Base-by-base conservation (phyloP, 2,888 invertebrate species). In the Lacanobia oleracea region DNA sequence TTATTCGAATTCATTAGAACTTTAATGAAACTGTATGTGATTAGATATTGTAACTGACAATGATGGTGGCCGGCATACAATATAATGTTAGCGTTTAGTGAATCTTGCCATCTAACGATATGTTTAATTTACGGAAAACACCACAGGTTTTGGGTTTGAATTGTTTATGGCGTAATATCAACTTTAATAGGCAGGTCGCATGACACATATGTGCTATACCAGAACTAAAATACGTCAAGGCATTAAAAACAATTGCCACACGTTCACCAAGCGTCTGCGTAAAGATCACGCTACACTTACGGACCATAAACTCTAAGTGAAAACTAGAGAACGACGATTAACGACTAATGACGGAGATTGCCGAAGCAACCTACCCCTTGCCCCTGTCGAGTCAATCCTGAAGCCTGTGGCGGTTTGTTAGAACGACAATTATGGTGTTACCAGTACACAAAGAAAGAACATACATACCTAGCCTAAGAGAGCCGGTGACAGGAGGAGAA, bases 41-140 rank as follows among this genome's bases (percentile, higher is more conserved):
- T 79, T 83, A 83, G 79, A 82, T 82, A 79, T 77, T 79, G 65
- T 85, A 78, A 82, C 75, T 68, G 73, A 79, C 75, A 73, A 54
- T 62, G 63, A 67, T 67, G 67, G 75, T 59, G 69, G 61, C 78
- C 87, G 88, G 76, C 88, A 88, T 89, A 89, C 86, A 85, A 85
- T 85, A 88, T 86, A 93, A 94, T 95, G 95, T 96, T 96, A 96
- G 95, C 95, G 95, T 96, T 95, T 95, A 94, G 91, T 92, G 91
- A 93, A 89, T 94, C 94, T 95, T 95, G 95, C 95, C 95, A 95
- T 94, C 91, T 93, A 89, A 89, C 86, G 77, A 90, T 83, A 91
- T 91, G 87, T 92, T 92, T 92, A 90, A 89, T 93, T 93, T 92
- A 89, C 86, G 86, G 82, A 72, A 88, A 92, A 91, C 90, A 87